phyloP scores from a whole-genome alignment of 2,797 vertebrate species.

The Nothura maculosa region DNA sequence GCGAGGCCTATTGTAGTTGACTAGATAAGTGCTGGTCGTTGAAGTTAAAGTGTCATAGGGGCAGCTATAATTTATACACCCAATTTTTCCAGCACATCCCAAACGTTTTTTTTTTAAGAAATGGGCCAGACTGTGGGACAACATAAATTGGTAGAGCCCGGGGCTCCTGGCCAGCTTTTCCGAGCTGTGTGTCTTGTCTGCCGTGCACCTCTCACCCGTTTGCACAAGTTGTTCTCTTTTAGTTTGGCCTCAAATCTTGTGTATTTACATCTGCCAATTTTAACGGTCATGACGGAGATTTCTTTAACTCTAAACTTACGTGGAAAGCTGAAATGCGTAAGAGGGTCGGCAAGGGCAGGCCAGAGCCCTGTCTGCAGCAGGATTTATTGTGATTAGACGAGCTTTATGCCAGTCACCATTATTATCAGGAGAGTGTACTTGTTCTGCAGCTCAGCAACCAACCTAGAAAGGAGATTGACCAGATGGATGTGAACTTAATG shows the following conservation, averaged over 20 bases:
- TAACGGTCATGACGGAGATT: neutral
- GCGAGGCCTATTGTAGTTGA: slow-evolving; percentile 67
- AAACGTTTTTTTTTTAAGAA: neutral
- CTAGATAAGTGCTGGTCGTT: slow-evolving; percentile 42
- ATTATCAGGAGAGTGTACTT: slow-evolving; percentile 50
- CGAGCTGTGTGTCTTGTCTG: neutral
- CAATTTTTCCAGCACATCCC: slow-evolving; percentile 65
- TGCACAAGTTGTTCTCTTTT: neutral
- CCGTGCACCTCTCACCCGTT: neutral
- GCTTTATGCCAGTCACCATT: slow-evolving; percentile 68
- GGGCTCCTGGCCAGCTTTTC: neutral
- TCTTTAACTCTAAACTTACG: neutral
- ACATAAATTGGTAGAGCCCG: neutral
- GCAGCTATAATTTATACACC: slow-evolving; percentile 67
- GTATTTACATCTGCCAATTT: neutral
- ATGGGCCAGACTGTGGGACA: neutral
- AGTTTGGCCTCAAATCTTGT: neutral
- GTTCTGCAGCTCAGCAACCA: slow-evolving; percentile 55
- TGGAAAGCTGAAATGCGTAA: neutral
- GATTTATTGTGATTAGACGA: slow-evolving; percentile 70
- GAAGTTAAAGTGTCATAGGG: slow-evolving; percentile 58
- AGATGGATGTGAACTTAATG: slow-evolving; percentile 60
- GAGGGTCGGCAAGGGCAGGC: slow-evolving; percentile 26
- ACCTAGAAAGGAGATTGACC: slow-evolving; percentile 72
- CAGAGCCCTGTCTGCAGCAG: slow-evolving; percentile 8